Conservation (phyloP, 1,140 invertebrate species). For the Drosophila paulistorum region DNA sequence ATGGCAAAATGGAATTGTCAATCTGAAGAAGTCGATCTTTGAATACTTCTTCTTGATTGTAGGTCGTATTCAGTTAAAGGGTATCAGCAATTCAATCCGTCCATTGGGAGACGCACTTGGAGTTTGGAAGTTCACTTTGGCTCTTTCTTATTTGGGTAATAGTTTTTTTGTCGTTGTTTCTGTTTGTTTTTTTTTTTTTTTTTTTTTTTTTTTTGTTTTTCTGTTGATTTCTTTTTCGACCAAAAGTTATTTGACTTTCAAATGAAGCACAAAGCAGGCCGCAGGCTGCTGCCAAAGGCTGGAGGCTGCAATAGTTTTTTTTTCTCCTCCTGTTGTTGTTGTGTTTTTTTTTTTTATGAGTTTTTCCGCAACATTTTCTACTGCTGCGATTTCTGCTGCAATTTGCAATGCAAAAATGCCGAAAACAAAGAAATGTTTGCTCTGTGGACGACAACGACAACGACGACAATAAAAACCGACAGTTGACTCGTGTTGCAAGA, state of each 20-base stretch:
- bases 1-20: too few relatives aligned
- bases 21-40: too few relatives aligned
- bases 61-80: background rate
- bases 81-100: background rate
- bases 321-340: conserved; percentile 16
- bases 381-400: conserved; percentile 76
- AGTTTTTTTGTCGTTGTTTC: conserved; percentile 52
- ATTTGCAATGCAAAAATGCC: conserved; percentile 81
- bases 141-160: conserved; percentile 59
- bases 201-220: conserved; percentile 33
- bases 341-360: conserved; percentile 71
- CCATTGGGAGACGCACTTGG: background rate
- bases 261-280: conserved; percentile 63
- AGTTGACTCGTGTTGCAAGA: conserved; percentile 81
- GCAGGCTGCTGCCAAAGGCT: conserved; percentile 34
- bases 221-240: conserved; percentile 35
- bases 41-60: too few relatives aligned
- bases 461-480: conserved; percentile 81
- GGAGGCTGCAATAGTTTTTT: conserved; percentile 43
- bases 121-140: conserved; percentile 1
- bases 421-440: conserved; percentile 78
- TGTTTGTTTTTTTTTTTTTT: conserved; percentile 48
- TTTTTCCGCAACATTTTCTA: conserved; percentile 78
- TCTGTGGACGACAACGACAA: conserved; percentile 31
- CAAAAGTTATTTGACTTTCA: conserved; percentile 77